Percentiles rank a stretch among this genome's conserved stretches.
phyloP scores from a whole-genome alignment of 2,113 vertebrate species.

The Kryptolebias marmoratus region DNA sequence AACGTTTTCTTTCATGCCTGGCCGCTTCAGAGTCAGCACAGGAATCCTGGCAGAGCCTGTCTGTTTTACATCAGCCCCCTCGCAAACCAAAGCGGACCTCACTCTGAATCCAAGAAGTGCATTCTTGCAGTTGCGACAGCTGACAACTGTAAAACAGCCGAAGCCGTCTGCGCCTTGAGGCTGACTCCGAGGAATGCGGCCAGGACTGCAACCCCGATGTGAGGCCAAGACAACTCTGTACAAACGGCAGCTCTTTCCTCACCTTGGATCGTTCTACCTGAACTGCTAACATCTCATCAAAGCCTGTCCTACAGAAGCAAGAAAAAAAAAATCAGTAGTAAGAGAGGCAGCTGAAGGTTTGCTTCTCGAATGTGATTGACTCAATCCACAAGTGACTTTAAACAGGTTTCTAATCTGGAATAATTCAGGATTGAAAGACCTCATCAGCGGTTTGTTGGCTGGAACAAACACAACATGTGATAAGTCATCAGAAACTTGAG shows the following conservation, averaged over 20 bases:
- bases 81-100: constrained; percentile 5
- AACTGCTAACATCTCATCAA: constrained; percentile 27
- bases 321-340: constrained; percentile 1
- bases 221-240: constrained; percentile 52
- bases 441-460: constrained; percentile 1
- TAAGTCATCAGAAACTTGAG: constrained; percentile 11
- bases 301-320: constrained; percentile 9
- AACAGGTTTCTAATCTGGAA: constrained; percentile 12
- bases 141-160: constrained; percentile 20
- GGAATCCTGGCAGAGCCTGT: no score
- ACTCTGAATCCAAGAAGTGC: not conserved
- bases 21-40: no score
- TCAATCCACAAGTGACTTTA: constrained; percentile 4
- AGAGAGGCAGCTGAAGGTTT: not conserved
- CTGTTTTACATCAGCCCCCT: not conserved
- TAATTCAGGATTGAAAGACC: not conserved
- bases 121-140: not conserved
- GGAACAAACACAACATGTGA: not conserved
- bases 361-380: not conserved
- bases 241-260: constrained; percentile 62
- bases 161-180: not conserved
- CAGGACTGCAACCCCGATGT: constrained; percentile 47
- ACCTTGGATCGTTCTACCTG: constrained; percentile 6
- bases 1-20: no score
- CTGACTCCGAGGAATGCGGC: constrained; percentile 21